A percentile compares a stretch with the other conserved stretches of the same genome.
Conservation (phyloP, 1,140 invertebrate species). For the Coptotermes formosanus region DNA sequence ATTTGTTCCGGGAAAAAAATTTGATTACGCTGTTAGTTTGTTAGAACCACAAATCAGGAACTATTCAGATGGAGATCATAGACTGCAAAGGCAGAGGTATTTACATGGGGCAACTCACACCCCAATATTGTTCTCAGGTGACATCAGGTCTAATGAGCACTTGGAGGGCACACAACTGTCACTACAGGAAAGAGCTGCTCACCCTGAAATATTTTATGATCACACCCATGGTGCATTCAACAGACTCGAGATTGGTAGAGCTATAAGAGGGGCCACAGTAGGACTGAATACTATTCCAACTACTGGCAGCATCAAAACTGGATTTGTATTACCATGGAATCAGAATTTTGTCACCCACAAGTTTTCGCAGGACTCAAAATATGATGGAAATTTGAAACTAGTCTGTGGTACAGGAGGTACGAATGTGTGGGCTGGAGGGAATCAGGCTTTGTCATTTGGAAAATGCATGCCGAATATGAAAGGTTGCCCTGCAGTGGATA, state of each 20-base stretch:
- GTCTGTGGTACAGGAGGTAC: too few relatives aligned
- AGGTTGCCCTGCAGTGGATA: too few relatives aligned
- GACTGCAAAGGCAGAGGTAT: not conserved
- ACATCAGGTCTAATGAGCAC: not conserved
- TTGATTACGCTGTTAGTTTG: not conserved
- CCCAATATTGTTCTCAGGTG: not conserved
- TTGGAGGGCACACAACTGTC: not conserved
- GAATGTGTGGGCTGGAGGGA: too few relatives aligned
- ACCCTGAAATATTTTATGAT: not conserved
- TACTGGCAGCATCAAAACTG: too few relatives aligned
- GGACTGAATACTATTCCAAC: too few relatives aligned
- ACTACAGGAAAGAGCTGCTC: not conserved
- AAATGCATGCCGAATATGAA: too few relatives aligned
- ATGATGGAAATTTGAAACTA: too few relatives aligned
- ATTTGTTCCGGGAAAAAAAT: not conserved
- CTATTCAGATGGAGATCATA: not conserved
- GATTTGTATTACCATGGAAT: too few relatives aligned
- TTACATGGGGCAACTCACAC: not conserved
- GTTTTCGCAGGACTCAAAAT: too few relatives aligned
- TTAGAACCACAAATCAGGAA: not conserved
- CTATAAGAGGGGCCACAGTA: not conserved
- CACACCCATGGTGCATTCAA: not conserved
- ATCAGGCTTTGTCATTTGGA: too few relatives aligned
- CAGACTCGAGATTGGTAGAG: not conserved
- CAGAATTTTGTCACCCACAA: too few relatives aligned